A percentile compares a stretch with the other conserved stretches of the same genome.
These are phyloP conservation scores for Psettodes erumei DNA, from an alignment of 2,113 vertebrate species.

Conservation along the genomic window DNA sequence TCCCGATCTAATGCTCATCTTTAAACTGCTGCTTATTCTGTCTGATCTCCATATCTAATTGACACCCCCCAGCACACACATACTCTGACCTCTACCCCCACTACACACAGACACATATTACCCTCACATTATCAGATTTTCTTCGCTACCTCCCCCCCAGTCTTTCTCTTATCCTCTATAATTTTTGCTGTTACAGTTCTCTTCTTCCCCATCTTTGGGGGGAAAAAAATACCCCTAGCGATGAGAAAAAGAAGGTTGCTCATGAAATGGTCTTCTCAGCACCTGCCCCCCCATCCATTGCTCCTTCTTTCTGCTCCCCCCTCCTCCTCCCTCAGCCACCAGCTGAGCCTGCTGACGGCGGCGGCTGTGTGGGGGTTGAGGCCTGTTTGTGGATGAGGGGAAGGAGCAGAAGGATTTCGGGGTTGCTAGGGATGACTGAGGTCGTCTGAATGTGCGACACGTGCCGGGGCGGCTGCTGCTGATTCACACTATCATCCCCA, in stretches of 20 bases:
- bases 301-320: constrained; percentile 25
- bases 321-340: constrained; percentile 51
- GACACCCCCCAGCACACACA: constrained; percentile 55
- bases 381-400: constrained; percentile 64
- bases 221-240: constrained; percentile 9
- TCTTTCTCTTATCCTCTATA: background rate
- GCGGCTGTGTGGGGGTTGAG: constrained; percentile 63
- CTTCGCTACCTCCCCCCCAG: background rate
- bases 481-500: constrained; percentile 60
- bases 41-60: constrained; percentile 89
- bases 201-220: constrained; percentile 18
- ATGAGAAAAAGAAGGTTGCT: constrained; percentile 13
- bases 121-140: constrained; percentile 15
- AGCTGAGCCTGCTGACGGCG: constrained; percentile 69
- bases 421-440: constrained; percentile 73
- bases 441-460: constrained; percentile 75
- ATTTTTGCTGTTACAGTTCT: background rate
- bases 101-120: constrained; percentile 25
- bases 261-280: constrained; percentile 35
- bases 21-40: constrained; percentile 76
- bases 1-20: constrained; percentile 70
- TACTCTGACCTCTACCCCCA: constrained; percentile 29
- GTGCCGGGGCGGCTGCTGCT: constrained; percentile 69
- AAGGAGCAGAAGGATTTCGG: constrained; percentile 56
- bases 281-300: constrained; percentile 32